These are phyloP conservation scores for Pachymerium ferrugineum DNA, from an alignment of 2,888 invertebrate species.

Conservation along the genomic window DNA sequence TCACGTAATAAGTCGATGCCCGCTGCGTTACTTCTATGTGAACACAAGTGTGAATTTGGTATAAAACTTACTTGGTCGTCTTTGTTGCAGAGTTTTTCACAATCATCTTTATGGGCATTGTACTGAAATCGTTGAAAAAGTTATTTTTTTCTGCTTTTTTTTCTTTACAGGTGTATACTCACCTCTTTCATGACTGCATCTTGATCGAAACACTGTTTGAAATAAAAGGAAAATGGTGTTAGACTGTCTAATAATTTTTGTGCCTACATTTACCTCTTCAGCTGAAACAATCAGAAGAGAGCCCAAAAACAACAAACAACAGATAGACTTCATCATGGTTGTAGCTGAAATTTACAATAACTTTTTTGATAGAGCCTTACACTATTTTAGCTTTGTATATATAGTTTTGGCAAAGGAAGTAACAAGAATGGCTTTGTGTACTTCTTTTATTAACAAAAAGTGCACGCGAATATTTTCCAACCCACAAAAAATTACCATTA, in stretches of 20 bases:
- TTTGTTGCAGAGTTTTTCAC: neutral
- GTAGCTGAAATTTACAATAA: too few relatives aligned
- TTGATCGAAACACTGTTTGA: neutral
- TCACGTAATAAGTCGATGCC: too few relatives aligned
- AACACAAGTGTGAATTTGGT: too few relatives aligned
- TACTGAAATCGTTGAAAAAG: neutral
- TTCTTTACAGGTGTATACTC: too few relatives aligned
- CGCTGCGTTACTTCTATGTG: too few relatives aligned
- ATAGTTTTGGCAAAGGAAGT: too few relatives aligned
- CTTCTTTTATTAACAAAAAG: too few relatives aligned
- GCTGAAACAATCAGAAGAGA: neutral
- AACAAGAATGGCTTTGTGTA: too few relatives aligned
- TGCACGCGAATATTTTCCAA: too few relatives aligned
- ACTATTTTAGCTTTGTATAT: too few relatives aligned
- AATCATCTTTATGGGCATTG: neutral
- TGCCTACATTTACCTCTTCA: neutral
- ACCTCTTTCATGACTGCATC: neutral
- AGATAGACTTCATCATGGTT: neutral
- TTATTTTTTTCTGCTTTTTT: conserved; percentile 1
- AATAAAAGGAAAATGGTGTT: neutral
- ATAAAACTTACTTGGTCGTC: neutral
- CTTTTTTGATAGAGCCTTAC: neutral
- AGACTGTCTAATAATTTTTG: too few relatives aligned
- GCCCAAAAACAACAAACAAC: neutral
- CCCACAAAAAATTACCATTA: too few relatives aligned